Conservation (phyloP, 2,888 invertebrate genomes). For the Ennomos fuscantarius region DNA sequence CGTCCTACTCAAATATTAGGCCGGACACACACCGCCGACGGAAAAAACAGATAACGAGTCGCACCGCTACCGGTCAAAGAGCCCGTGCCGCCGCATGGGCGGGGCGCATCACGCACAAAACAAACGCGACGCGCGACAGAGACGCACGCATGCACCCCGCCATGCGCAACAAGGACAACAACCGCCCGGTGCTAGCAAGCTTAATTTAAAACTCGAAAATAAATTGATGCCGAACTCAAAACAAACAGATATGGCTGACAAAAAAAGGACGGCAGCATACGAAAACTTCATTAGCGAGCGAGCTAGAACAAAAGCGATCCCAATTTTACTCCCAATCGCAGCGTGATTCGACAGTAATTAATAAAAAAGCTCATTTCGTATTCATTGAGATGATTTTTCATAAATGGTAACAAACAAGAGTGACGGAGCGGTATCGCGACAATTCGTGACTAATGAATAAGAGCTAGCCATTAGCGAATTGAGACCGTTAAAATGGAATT, state of each 20-base stretch:
- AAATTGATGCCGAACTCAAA: slow-evolving; percentile 82
- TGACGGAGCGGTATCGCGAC: slow-evolving; percentile 67
- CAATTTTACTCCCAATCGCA: slow-evolving; percentile 71
- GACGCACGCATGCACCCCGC: slow-evolving; percentile 49
- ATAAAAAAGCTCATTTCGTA: slow-evolving; percentile 68
- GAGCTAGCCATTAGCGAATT: slow-evolving; percentile 72
- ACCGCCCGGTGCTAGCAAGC: slow-evolving; percentile 69
- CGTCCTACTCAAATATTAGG: slow-evolving; percentile 80
- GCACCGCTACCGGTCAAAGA: slow-evolving; percentile 81
- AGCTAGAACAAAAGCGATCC: slow-evolving; percentile 69
- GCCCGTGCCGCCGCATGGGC: slow-evolving; percentile 72
- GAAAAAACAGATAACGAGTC: slow-evolving; percentile 80
- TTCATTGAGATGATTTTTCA: slow-evolving; percentile 69
- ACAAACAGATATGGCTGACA: slow-evolving; percentile 83
- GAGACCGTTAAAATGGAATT: slow-evolving; percentile 72
- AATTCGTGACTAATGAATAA: slow-evolving; percentile 58
- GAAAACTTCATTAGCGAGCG: slow-evolving; percentile 76
- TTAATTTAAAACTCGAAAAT: slow-evolving; percentile 82
- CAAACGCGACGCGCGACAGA: slow-evolving; percentile 75
- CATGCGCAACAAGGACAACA: slow-evolving; percentile 51
- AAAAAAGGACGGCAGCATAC: slow-evolving; percentile 78
- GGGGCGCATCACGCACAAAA: slow-evolving; percentile 83
- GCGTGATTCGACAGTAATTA: slow-evolving; percentile 75
- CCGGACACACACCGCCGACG: slow-evolving; percentile 71
- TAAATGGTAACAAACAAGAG: slow-evolving; percentile 69